Evolutionary conservation across 2,888 invertebrate species (phyloP).

Genomic region (Griposia aprilina): DNA sequence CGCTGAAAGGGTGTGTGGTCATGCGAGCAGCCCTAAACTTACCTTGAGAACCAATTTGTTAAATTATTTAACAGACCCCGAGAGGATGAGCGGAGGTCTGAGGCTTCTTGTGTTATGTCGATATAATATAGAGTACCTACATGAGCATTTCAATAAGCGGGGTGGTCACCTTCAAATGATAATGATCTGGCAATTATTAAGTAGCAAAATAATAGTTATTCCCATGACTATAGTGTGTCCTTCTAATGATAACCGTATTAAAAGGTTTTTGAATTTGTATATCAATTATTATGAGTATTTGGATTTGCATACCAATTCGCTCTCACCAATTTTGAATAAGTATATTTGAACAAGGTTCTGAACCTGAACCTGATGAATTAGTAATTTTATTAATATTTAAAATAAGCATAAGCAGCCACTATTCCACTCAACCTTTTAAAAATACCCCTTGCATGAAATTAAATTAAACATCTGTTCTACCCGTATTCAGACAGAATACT

Average conservation of each 20-base stretch:
- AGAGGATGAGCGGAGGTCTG: conserved; percentile 72
- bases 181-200: background rate
- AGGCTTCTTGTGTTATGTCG: conserved; percentile 72
- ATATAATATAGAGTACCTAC: conserved; percentile 50
- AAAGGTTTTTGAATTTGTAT: background rate
- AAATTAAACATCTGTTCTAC: conserved; percentile 69
- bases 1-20: conserved; percentile 87
- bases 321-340: too few relatives aligned
- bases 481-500: conserved; percentile 59
- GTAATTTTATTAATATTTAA: background rate
- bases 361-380: background rate
- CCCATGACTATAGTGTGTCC: background rate
- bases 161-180: conserved; percentile 12
- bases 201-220: background rate
- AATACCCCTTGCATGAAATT: conserved; percentile 48
- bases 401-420: background rate
- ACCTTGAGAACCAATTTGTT: conserved; percentile 86
- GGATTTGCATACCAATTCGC: too few relatives aligned
- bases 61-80: conserved; percentile 85
- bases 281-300: too few relatives aligned
- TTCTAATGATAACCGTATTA: background rate
- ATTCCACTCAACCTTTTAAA: background rate
- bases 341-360: background rate
- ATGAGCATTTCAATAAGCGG: conserved; percentile 32
- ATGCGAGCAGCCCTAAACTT: conserved; percentile 82